phyloP scores from a whole-genome alignment of 2,797 vertebrate species.

The Falco novaeseelandiae region DNA sequence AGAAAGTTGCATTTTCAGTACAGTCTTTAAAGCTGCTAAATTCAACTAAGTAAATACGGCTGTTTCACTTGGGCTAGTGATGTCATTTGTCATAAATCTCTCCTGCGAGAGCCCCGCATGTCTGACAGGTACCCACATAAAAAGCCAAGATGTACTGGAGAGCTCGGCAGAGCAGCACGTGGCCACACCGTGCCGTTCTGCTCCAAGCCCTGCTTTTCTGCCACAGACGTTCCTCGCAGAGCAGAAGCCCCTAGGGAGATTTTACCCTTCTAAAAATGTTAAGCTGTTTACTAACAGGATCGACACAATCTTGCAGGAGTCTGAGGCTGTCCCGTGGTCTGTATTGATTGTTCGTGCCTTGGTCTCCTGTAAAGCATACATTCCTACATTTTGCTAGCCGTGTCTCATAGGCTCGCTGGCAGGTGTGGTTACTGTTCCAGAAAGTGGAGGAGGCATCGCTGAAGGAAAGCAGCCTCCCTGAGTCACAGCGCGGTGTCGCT shows the following conservation, averaged over 20 bases:
- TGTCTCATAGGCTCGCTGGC: neutral
- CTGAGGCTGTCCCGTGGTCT: fast-evolving
- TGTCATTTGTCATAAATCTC: neutral
- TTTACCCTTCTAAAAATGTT: neutral
- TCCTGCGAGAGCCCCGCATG: fast-evolving
- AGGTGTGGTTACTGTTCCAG: fast-evolving
- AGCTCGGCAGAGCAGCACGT: fast-evolving
- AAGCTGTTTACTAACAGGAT: neutral
- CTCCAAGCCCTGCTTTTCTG: neutral
- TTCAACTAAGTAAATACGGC: fast-evolving
- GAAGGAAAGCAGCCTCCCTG: neutral
- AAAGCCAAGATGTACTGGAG: fast-evolving
- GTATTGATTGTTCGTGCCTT: neutral
- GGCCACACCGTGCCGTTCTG: neutral
- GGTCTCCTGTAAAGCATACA: fast-evolving
- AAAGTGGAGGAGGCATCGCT: fast-evolving
- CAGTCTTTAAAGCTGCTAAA: neutral
- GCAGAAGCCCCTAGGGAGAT: neutral
- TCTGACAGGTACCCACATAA: fast-evolving
- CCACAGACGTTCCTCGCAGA: fast-evolving
- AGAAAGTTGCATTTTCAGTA: neutral
- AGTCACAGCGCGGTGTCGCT: neutral
- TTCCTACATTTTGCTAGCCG: no score
- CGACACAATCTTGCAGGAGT: fast-evolving
- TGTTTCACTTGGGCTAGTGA: neutral